Conservation (phyloP, 2,888 invertebrate genomes). For the Troilus luridus region DNA sequence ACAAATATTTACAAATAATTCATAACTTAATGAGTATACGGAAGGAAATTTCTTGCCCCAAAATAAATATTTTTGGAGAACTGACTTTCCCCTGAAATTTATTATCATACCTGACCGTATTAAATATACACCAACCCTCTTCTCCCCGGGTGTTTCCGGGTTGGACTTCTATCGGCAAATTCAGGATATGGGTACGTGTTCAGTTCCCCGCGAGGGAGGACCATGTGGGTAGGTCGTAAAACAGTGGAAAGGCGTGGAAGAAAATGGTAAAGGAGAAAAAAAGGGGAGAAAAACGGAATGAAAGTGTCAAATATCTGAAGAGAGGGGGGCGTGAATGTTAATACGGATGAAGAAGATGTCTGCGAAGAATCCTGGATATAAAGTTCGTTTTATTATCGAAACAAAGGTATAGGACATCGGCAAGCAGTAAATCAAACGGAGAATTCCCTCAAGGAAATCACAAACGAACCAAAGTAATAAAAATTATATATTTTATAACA, state of each 20-base stretch:
- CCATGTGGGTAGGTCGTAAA: slow-evolving; percentile 30
- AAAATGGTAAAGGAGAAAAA: slow-evolving; percentile 10
- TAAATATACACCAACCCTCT: slow-evolving; percentile 42
- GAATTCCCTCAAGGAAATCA: neutral
- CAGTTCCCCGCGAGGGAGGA: neutral
- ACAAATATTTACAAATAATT: no score
- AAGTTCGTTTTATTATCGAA: neutral
- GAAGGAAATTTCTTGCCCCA: no score
- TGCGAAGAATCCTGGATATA: neutral
- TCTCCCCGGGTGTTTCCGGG: neutral
- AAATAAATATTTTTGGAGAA: neutral
- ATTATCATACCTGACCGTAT: neutral
- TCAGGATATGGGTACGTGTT: neutral
- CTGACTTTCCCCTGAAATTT: neutral
- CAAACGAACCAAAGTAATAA: neutral
- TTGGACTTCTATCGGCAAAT: neutral
- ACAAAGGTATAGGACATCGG: neutral
- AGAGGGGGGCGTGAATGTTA: neutral
- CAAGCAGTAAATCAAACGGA: neutral
- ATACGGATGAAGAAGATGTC: neutral
- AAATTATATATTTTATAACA: neutral
- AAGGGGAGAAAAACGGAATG: slow-evolving; percentile 24
- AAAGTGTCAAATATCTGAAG: neutral
- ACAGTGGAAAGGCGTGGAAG: neutral
- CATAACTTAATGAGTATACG: no score